phyloP scores from a whole-genome alignment of 2,113 vertebrate genomes.

The Sarotherodon lohbergeri region DNA sequence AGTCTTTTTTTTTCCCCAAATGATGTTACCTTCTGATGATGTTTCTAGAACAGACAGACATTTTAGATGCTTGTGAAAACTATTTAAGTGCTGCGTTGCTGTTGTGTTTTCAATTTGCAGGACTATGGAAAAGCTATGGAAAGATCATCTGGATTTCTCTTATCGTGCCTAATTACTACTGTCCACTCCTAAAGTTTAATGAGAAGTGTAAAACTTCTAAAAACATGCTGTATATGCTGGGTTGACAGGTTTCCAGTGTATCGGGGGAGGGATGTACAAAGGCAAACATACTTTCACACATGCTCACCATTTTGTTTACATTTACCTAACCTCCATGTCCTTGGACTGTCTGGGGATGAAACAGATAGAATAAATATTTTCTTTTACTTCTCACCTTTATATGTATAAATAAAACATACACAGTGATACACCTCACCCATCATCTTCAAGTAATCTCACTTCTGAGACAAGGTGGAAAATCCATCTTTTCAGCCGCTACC shows the following conservation, averaged over 20 bases:
- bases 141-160: not conserved
- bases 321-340: not conserved
- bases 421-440: not conserved
- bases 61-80: not conserved
- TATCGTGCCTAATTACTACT: not conserved
- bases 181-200: not conserved
- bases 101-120: not conserved
- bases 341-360: not conserved
- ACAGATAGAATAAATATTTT: not conserved
- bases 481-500: not conserved
- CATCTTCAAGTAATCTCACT: not conserved
- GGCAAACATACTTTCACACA: not conserved
- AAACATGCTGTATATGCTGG: rapidly evolving
- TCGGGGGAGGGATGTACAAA: not conserved
- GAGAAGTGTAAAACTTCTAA: not conserved
- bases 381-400: not conserved
- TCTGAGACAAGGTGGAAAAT: not conserved
- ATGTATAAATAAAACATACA: not conserved
- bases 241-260: not conserved
- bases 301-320: not conserved
- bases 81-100: not conserved
- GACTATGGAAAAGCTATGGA: not conserved
- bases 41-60: not conserved
- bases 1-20: rapidly evolving
- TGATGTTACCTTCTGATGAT: not conserved